Base-by-base conservation (phyloP, 1,140 invertebrate genomes). In the Conus ventricosus region DNA sequence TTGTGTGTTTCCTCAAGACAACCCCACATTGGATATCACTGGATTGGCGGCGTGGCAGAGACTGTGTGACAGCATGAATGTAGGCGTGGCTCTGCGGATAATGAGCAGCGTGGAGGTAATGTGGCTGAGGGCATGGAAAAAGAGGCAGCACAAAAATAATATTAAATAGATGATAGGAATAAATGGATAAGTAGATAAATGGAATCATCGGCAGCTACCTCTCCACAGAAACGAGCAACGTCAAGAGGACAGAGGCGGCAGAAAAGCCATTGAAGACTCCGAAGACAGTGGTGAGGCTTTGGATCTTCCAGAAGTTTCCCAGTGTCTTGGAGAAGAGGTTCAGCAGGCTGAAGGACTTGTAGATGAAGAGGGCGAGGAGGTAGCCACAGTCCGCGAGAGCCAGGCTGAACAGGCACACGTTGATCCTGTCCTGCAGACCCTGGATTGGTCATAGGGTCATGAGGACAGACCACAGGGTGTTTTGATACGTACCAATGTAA, bases 331-430 rank as follows among this genome's bases (percentile, higher is more conserved):
- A 85, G 57, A 85, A 25, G 60, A 85, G 84, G 13, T 23, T 25
- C n/a, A 85, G 60, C 13, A 85, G 15, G 84, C 84, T 85, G 57
- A 85, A 85, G 55, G 57, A 85, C 63, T 85, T 85, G 63, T 85
- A 85, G 60, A 25, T 55, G 57, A 71, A 85, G 57, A 67, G n/a
- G 39, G 84, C 55, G 0, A 85, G 4, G 5, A 85, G 84, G 84
- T 85, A 85, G 60, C 84, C 84, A 13, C 54, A 54, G 84, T 85
- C 84, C 39, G 84, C 84, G 13, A 67, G 8, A 39, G 84, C 84
- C 84, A 85, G 60, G 39, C 60, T 67, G 60, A 85, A 85, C 57
- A 85, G 84, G 63, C 84, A 85, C 60, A 85, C 54, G 84, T 85
- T 85, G 84, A 85, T 85, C 25, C 84, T n/a, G 63, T 85, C 84